These are phyloP conservation scores for Dinocampus coccinellae DNA, from an alignment of 2,888 invertebrate species.

Conservation along the genomic window DNA sequence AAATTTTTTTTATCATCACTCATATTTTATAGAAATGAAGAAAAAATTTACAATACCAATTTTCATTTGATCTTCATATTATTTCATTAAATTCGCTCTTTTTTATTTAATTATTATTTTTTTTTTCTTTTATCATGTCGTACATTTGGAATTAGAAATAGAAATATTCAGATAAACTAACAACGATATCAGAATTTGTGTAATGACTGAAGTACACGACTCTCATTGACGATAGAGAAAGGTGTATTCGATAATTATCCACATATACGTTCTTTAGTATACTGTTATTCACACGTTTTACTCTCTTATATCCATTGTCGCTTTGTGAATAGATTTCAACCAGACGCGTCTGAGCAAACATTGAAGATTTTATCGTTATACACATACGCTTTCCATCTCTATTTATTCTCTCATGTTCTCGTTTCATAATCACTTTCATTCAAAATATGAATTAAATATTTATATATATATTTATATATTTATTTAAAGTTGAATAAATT, in stretches of 20 bases:
- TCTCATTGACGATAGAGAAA: background rate
- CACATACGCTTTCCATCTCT: constrained; percentile 11
- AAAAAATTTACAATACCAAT: background rate
- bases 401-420: constrained; percentile 26
- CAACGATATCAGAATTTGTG: background rate
- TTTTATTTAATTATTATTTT: background rate
- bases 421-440: constrained; percentile 45
- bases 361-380: constrained; percentile 27
- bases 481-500: background rate
- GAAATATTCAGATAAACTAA: background rate
- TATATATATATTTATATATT: background rate
- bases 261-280: constrained; percentile 17
- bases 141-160: background rate
- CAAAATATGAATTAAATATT: constrained; percentile 5
- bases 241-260: constrained; percentile 28
- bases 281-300: constrained; percentile 43
- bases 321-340: constrained; percentile 33
- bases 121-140: background rate
- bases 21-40: background rate
- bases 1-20: background rate
- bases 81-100: background rate
- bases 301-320: constrained; percentile 41
- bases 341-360: constrained; percentile 40
- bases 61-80: background rate
- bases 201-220: background rate